phyloP scores from a whole-genome alignment of 2,797 vertebrate genomes.

The Cichlasoma orientale region DNA sequence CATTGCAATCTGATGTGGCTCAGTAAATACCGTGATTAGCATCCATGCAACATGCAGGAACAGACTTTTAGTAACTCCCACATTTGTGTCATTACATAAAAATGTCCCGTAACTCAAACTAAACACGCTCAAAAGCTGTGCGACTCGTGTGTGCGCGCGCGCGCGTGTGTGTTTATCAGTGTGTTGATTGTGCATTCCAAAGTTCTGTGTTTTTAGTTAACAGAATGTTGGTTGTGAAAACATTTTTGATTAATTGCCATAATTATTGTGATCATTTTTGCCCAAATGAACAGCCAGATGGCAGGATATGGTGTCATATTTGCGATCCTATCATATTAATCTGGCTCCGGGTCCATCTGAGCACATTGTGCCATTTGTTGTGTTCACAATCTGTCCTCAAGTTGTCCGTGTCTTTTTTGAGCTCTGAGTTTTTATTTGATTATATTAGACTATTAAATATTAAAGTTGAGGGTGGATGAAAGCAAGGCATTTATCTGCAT shows the following conservation, averaged over 20 bases:
- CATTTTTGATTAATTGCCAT: conserved; percentile 83
- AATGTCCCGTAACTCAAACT: conserved; percentile 17
- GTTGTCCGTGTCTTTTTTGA: conserved; percentile 56
- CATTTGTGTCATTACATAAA: conserved; percentile 36
- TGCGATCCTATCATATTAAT: conserved; percentile 80
- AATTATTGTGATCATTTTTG: conserved; percentile 83
- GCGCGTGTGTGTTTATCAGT: not conserved
- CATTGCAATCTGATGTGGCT: conserved; percentile 44
- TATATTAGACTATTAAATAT: conserved; percentile 84
- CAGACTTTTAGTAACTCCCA: conserved; percentile 40
- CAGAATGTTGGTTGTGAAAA: conserved; percentile 80
- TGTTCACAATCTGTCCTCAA: conserved; percentile 76
- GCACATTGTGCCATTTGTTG: conserved; percentile 74
- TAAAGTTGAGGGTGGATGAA: conserved; percentile 80
- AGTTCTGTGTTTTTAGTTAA: conserved; percentile 73
- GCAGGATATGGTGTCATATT: conserved; percentile 82
- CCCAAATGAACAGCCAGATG: conserved; percentile 83
- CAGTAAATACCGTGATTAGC: conserved; percentile 51
- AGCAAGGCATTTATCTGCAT: conserved; percentile 85
- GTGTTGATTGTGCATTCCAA: conserved; percentile 46
- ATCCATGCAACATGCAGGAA: conserved; percentile 21
- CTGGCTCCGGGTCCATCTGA: conserved; percentile 78
- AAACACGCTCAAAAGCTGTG: conserved; percentile 7
- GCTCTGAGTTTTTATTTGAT: conserved; percentile 74
- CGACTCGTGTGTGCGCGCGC: not conserved